Base-by-base conservation (phyloP, 2,113 vertebrate species). In the Cavia porcellus region DNA sequence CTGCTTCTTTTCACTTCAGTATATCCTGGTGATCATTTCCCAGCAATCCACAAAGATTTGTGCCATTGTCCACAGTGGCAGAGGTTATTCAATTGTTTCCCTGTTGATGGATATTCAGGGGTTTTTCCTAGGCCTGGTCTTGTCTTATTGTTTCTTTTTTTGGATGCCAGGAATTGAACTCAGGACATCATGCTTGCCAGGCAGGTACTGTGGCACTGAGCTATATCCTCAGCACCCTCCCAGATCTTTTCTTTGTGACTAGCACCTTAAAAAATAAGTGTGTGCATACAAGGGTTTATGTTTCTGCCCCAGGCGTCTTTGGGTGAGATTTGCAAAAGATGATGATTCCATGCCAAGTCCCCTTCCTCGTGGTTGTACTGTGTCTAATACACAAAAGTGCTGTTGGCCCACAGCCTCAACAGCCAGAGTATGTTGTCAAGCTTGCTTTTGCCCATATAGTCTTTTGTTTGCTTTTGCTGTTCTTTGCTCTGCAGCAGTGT, bases 401-500 rank as follows among this genome's bases (percentile, higher is more conserved):
- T 75, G 25, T 50, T 68, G 22, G 32, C 88, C 14, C 3, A 1
- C 47, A 72, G 17, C 11, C 35, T 70, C 4, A 24, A 30, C 28
- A n/a, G 3, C 35, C 35, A 79, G 13, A 92, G 20, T n/a, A 4
- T 77, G 6, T 62, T 91, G 55, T 86, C 47, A 80, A 3, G 47
- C 50, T 85, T 92, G 38, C 2, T 68, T 86, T 91, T 90, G n/a
- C 55, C 50, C 25, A 14, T 59, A 72, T 32, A 13, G n/a, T 0
- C 47, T 59, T 52, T 55, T 79, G 20, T 92, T 97, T 86, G 87
- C 45, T 93, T 89, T 24, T 86, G 28, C 24, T 93, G 1, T 70
- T 90, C 35, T 94, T 68, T 32, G 38, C 81, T 83, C 0, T 83
- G 86, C 25, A 57, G 0, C 81, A 95, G 8, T 89, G 28, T 92